Base-by-base conservation (phyloP, 2,113 vertebrate species). In the Seriola aureovittata region DNA sequence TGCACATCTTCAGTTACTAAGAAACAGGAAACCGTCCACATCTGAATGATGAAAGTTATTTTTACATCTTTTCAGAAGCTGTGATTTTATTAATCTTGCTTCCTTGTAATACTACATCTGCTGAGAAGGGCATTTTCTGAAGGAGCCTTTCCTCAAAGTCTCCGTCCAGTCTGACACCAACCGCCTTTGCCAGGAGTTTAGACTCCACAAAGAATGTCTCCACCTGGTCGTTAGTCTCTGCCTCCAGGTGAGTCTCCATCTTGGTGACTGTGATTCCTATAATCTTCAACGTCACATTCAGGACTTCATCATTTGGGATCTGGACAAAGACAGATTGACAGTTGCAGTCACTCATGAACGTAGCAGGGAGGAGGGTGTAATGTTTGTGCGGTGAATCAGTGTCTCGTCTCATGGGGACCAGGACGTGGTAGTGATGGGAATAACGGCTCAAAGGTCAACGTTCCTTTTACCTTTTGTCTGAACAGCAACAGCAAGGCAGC, bases 201-300 rank as follows among this genome's bases (percentile, higher is more conserved):
- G 71, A 71, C 0, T 6, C 1, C 44, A 34, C 75, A 4, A 60
- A 29, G 0, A 80, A 66, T 4, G 42, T 44, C 1, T 57, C 11
- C 8, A 68, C 0, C 23, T 52, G 0, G 0, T 3, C 0, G 3
- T 55, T 19, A 3, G 38, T 6, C 0, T 25, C 7, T 1, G 48
- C 85, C 0, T 84, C 62, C 54, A 91, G 66, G 2, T 78, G 36
- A 2, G 71, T 78, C 34, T 71, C 1, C 6, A 1, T 52, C n/a
- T 29, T 58, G 0, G 1, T 34, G 17, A 46, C 64, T 1, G 4
- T 13, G 52, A 87, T 76, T 40, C 68, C 80, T 0, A 57, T 0
- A 0, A 85, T 73, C 52, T 74, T 0, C 0, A 87, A 23, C 12
- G 2, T 29, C 25, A 7, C 25, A 0, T 19, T 55, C 46, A 77